Evolutionary conservation across 2,888 invertebrate species (phyloP).

Genomic region (Caenorhabditis sp.): DNA sequence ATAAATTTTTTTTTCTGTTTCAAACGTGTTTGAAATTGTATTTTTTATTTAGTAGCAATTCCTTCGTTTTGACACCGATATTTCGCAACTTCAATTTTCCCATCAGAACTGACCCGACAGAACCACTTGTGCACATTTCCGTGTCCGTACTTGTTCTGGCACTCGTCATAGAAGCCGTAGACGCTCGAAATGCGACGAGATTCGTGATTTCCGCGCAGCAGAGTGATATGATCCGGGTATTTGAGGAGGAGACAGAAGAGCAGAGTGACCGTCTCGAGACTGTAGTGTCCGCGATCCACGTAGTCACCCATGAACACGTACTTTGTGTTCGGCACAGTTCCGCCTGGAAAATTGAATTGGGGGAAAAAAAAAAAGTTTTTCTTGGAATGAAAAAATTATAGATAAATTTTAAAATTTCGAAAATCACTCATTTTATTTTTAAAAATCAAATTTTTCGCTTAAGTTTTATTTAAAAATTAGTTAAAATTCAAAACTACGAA

Average conservation of each 20-base stretch:
- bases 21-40: too few relatives aligned
- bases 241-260: constrained; percentile 71
- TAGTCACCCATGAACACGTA: constrained; percentile 98
- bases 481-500: too few relatives aligned
- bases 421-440: too few relatives aligned
- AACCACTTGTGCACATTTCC: constrained; percentile 99
- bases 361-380: neutral
- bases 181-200: constrained; percentile 97
- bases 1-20: neutral
- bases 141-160: constrained; percentile 98
- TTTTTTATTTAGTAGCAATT: too few relatives aligned
- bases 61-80: too few relatives aligned
- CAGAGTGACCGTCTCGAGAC: constrained; percentile 90
- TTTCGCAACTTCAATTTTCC: neutral
- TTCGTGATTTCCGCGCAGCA: constrained; percentile 98
- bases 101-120: constrained; percentile 87
- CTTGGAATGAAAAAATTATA: too few relatives aligned
- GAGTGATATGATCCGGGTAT: constrained; percentile 91
- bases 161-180: constrained; percentile 89
- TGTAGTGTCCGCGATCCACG: constrained; percentile 97
- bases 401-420: too few relatives aligned
- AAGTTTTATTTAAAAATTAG: too few relatives aligned
- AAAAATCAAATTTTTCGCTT: too few relatives aligned
- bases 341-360: constrained; percentile 42
- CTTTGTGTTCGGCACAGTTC: constrained; percentile 94